phyloP scores from a whole-genome alignment of 2,113 vertebrate species.

The Nothoprocta pentlandii region DNA sequence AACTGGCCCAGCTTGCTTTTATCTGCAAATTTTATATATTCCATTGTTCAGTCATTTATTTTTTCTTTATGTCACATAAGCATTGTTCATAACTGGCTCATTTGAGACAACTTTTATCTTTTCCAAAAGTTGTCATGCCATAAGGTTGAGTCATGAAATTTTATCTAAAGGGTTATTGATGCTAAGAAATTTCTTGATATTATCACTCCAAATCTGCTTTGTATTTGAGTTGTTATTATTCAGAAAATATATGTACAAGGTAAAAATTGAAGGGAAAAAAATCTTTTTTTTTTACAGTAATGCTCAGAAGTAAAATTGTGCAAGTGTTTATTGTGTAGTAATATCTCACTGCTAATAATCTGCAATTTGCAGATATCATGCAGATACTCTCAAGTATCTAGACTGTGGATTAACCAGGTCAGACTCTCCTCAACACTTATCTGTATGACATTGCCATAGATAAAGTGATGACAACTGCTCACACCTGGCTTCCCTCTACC shows the following conservation, averaged over 20 bases:
- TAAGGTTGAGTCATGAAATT: not conserved
- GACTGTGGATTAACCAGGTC: not conserved
- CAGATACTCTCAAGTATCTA: not conserved
- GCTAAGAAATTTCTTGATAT: not conserved
- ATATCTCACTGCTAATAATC: not conserved
- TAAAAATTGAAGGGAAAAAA: not conserved
- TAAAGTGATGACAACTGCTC: not conserved
- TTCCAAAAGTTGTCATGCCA: not conserved
- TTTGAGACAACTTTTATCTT: not conserved
- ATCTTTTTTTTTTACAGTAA: not conserved
- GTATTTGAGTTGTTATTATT: not conserved
- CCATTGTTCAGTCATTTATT: not conserved
- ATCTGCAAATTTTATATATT: not conserved
- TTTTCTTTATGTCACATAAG: not conserved
- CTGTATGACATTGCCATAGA: not conserved
- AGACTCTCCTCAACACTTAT: not conserved
- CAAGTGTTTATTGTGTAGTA: not conserved
- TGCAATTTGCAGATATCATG: not conserved
- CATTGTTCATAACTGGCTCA: not conserved
- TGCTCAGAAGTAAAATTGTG: not conserved
- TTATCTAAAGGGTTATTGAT: not conserved
- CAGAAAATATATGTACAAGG: not conserved
- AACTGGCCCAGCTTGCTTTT: not conserved
- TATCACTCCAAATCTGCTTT: not conserved
- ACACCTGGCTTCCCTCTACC: accelerated